Evolutionary conservation across 2,797 vertebrate genomes (phyloP), one percentile per base, ranked within the genome.

Genomic region (Xenops minutus): DNA sequence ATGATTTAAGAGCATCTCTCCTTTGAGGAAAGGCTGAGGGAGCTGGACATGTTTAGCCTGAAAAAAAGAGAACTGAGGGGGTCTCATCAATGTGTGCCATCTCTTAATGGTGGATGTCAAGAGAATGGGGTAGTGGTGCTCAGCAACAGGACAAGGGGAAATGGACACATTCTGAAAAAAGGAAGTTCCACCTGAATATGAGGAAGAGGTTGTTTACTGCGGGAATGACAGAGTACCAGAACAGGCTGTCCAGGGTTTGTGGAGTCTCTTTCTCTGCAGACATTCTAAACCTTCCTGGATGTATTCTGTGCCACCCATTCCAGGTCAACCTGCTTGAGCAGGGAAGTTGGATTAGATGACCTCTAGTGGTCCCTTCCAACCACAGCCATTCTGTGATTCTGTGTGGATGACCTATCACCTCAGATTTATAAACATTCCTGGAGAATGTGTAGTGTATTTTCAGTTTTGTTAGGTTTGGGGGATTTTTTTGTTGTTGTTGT

Each of bases 1-100:
- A 46, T 34, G 73, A 27, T 11, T 59, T 34, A 46, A 18, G 18
- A 52, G 7, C 10, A 30, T 14, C 12, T 39, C 10, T 58, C 21
- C 32, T 44, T 39, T 30, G 44, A 46, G 26, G 14, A 77, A 84
- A 52, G 30, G 21, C 26, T 39, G 44, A 36, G 7, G 7, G 4
- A 72, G 8, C 21, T 84, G 52, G 44, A 34, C 12, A 26, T 52
- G 29, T 46, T 78, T 54, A 66, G 26, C 18, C n/a, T 59, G 34
- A 12, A 66, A 18, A 58, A 59, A 21, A 58, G 51, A 27, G 3
- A 59, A 1, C 23, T n/a, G 27, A 49, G 32, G 43, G 21, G 27
- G 3, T 26, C 10, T 59, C 23, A 27, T 10, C 18, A 58, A 7
- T 0, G 0, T 13, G 5, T 20, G 6, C 9, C 34, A 7, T 9